These are phyloP conservation scores for Blastobasis adustella DNA, from an alignment of 2,888 invertebrate genomes.

Conservation along the genomic window DNA sequence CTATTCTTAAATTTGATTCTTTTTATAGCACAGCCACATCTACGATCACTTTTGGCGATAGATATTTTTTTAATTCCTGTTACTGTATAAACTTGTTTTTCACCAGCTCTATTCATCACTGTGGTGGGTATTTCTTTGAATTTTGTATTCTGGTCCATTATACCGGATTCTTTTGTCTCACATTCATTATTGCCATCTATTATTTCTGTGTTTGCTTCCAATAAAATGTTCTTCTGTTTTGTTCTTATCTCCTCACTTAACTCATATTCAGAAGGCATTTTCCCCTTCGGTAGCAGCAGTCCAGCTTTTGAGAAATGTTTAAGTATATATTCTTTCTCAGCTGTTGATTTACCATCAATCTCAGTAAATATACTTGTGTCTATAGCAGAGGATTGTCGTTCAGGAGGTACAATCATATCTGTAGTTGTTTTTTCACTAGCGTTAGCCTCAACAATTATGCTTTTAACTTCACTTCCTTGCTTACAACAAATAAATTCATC, in stretches of 20 bases:
- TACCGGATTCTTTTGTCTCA: slow-evolving; percentile 16
- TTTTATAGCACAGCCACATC: slow-evolving; percentile 51
- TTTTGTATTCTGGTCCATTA: slow-evolving; percentile 1
- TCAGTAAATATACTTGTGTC: not conserved
- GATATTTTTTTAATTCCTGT: slow-evolving; percentile 37
- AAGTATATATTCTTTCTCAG: no score
- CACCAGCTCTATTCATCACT: slow-evolving; percentile 29
- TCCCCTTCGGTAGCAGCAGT: no score
- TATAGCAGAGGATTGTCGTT: not conserved
- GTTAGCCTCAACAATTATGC: slow-evolving; percentile 18
- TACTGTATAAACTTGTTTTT: slow-evolving; percentile 23
- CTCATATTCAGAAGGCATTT: no score
- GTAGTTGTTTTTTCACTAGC: slow-evolving; percentile 15
- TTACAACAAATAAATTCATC: slow-evolving; percentile 22
- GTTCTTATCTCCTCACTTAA: no score
- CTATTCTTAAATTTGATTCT: slow-evolving; percentile 57
- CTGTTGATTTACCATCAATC: no score
- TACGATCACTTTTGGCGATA: slow-evolving; percentile 36
- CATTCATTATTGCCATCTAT: slow-evolving; percentile 24
- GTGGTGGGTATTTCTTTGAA: slow-evolving; percentile 26
- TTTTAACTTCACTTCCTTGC: slow-evolving; percentile 19
- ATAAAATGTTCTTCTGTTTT: not conserved
- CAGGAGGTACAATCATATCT: not conserved
- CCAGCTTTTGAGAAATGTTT: no score
- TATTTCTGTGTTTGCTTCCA: slow-evolving; percentile 20